Conservation (phyloP, 2,888 invertebrate species). For the Caenorhabditis auriculariae region DNA sequence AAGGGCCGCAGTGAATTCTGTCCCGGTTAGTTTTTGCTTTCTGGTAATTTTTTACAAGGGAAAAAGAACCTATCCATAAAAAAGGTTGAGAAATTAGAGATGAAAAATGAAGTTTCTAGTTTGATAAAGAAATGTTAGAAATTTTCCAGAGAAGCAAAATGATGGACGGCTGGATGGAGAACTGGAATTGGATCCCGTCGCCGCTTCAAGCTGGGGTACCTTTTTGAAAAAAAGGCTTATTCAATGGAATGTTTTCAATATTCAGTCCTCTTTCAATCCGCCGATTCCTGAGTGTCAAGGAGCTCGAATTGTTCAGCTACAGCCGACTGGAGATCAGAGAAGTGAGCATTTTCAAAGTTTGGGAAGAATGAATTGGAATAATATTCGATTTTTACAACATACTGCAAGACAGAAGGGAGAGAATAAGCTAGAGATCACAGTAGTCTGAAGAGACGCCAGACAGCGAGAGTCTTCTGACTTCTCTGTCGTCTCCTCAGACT, state of each 20-base stretch:
- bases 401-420: too few species aligned
- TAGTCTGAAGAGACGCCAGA: not conserved
- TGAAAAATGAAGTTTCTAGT: too few species aligned
- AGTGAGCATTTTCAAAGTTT: constrained; percentile 12
- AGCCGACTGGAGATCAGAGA: constrained; percentile 46
- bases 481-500: too few species aligned
- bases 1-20: constrained; percentile 42
- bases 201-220: constrained; percentile 18
- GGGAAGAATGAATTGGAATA: not conserved
- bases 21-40: constrained; percentile 14
- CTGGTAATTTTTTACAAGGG: too few species aligned
- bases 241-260: not conserved
- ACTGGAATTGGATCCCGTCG: constrained; percentile 43
- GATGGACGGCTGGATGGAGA: constrained; percentile 56
- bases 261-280: constrained; percentile 38
- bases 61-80: too few species aligned
- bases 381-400: too few species aligned
- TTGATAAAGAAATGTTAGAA: too few species aligned
- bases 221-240: too few species aligned
- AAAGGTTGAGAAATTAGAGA: too few species aligned
- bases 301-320: constrained; percentile 55
- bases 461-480: not conserved
- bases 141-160: too few species aligned
- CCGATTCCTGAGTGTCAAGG: constrained; percentile 55
- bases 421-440: not conserved